A percentile compares a stretch with the other conserved stretches of the same genome.
Evolutionary conservation across 2,888 invertebrate species (phyloP).

Genomic region (Lamproptera curius): DNA sequence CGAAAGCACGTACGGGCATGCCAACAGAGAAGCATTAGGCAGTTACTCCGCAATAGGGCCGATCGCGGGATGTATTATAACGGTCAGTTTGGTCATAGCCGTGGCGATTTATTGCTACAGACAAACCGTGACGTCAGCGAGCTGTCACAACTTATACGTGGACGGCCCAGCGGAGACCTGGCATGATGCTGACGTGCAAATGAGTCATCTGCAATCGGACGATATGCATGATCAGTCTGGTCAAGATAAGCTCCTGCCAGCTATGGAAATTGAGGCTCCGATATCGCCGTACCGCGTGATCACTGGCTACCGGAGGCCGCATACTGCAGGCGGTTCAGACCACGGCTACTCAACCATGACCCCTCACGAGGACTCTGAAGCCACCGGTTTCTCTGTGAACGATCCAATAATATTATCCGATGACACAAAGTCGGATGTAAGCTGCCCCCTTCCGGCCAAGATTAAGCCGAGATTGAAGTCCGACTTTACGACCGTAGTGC

Average conservation of each 20-base stretch:
- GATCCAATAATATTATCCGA: slow-evolving; percentile 79
- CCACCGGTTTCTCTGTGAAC: slow-evolving; percentile 85
- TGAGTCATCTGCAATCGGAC: slow-evolving; percentile 86
- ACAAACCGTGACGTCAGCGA: slow-evolving; percentile 76
- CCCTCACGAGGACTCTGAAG: slow-evolving; percentile 92
- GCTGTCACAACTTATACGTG: slow-evolving; percentile 72
- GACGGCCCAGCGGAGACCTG: slow-evolving; percentile 73
- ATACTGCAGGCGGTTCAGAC: slow-evolving; percentile 90
- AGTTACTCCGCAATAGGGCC: slow-evolving; percentile 90
- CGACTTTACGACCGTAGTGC: slow-evolving; percentile 68
- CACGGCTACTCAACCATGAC: slow-evolving; percentile 97
- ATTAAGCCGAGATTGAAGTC: slow-evolving; percentile 60
- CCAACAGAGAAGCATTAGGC: slow-evolving; percentile 64
- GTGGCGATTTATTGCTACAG: slow-evolving; percentile 92
- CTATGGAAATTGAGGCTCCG: slow-evolving; percentile 80
- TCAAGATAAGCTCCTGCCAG: slow-evolving; percentile 81
- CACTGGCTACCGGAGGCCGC: slow-evolving; percentile 87
- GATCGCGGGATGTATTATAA: slow-evolving; percentile 90
- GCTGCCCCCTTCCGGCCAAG: slow-evolving; percentile 77
- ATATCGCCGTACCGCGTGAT: slow-evolving; percentile 93
- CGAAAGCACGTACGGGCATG: slow-evolving; percentile 80
- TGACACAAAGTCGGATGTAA: slow-evolving; percentile 72
- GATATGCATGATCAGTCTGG: slow-evolving; percentile 81
- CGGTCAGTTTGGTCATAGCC: slow-evolving; percentile 87
- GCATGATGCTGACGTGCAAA: slow-evolving; percentile 79